Percentiles rank a stretch among this genome's conserved stretches.
Conservation (phyloP, 2,888 invertebrate genomes). For the Bombylius discolor region DNA sequence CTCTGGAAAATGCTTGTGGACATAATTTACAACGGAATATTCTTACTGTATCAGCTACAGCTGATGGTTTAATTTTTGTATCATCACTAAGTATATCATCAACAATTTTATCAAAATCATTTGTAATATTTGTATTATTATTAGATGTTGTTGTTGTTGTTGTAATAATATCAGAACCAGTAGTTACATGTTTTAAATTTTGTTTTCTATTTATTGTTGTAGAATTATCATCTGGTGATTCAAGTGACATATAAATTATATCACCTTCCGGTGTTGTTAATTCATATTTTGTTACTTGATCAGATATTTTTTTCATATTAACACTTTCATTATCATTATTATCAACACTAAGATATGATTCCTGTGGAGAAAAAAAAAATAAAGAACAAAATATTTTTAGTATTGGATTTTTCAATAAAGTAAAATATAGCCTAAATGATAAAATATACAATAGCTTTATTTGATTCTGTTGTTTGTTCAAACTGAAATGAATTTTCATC, state of each 20-base stretch:
- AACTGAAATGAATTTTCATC: too few species aligned
- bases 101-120: too few species aligned
- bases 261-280: slow-evolving; percentile 39
- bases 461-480: not conserved
- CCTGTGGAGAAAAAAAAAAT: not conserved
- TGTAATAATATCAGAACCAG: too few species aligned
- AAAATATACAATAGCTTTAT: not conserved
- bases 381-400: not conserved
- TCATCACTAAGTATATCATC: too few species aligned
- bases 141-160: too few species aligned
- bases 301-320: slow-evolving; percentile 22
- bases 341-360: not conserved
- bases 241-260: slow-evolving; percentile 32
- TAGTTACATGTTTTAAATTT: too few species aligned
- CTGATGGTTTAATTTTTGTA: too few species aligned
- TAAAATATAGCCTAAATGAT: not conserved
- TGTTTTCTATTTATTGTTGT: not conserved
- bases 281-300: slow-evolving; percentile 25
- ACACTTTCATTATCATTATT: slow-evolving; percentile 31
- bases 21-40: slow-evolving; percentile 41
- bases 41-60: not conserved
- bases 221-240: not conserved
- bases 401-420: not conserved
- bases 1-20: slow-evolving; percentile 47
- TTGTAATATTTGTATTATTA: too few species aligned